A percentile compares a stretch with the other conserved stretches of the same genome.
Evolutionary conservation across 2,797 vertebrate species (phyloP).

Genomic region (Zalophus californianus): DNA sequence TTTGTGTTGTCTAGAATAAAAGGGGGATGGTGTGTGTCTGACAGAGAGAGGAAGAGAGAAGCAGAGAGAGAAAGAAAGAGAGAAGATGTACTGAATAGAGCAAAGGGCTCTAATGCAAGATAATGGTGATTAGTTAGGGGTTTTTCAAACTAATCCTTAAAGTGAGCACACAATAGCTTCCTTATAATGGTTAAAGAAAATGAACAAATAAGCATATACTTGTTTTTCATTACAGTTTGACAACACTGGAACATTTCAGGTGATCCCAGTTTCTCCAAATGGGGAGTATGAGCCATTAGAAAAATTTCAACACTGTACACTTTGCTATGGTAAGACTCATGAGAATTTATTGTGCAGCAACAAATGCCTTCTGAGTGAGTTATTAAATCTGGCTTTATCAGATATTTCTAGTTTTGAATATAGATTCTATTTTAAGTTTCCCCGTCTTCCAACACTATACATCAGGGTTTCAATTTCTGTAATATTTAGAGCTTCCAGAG

Average conservation of each 20-base stretch:
- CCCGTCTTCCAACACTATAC: not conserved
- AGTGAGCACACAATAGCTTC: not conserved
- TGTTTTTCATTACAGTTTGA: conserved; percentile 79
- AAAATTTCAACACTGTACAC: conserved; percentile 71
- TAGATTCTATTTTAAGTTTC: conserved; percentile 33
- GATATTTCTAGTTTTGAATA: not conserved
- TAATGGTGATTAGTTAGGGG: not conserved
- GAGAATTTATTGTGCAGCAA: not conserved
- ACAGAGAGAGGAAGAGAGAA: not conserved
- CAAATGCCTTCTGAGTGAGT: not conserved
- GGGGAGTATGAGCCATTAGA: conserved; percentile 34
- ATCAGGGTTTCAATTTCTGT: not conserved
- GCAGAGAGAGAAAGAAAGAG: not conserved
- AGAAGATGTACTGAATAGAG: not conserved
- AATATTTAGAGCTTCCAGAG: not conserved
- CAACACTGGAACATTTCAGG: conserved; percentile 79
- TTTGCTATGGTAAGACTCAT: conserved; percentile 84
- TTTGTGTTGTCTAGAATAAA: not conserved
- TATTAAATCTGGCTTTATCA: not conserved
- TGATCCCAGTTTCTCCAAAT: conserved; percentile 73
- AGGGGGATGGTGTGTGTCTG: not conserved
- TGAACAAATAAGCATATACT: not conserved
- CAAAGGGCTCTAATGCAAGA: not conserved
- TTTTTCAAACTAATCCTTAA: conserved; percentile 4
- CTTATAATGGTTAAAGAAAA: not conserved